Evolutionary conservation across 2,888 invertebrate genomes (phyloP).

Genomic region (Cremastinae sp.): DNA sequence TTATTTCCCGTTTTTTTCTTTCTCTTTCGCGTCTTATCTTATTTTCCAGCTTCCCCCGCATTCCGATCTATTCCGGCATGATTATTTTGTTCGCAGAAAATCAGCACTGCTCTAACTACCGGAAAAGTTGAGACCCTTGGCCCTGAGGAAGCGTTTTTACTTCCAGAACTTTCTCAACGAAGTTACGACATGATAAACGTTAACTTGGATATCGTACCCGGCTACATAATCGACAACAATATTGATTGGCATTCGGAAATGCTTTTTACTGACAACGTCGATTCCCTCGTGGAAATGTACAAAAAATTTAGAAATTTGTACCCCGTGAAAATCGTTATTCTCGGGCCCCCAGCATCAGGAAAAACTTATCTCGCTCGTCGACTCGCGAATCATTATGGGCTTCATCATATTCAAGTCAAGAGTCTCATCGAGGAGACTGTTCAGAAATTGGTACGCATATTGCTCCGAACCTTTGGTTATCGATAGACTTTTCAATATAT

Average conservation of each 20-base stretch:
- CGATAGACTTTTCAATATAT: background rate
- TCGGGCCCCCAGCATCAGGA: constrained; percentile 86
- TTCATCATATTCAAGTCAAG: constrained; percentile 83
- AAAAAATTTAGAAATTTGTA: constrained; percentile 82
- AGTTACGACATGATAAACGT: constrained; percentile 82
- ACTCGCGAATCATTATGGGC: constrained; percentile 83
- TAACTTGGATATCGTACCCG: constrained; percentile 84
- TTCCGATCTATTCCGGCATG: background rate
- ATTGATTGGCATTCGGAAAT: constrained; percentile 82
- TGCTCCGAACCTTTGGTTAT: no score
- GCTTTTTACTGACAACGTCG: constrained; percentile 81
- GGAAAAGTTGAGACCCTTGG: constrained; percentile 82
- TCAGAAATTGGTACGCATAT: constrained; percentile 83
- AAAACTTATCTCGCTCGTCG: constrained; percentile 84
- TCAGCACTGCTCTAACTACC: constrained; percentile 82
- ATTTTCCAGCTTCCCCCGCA: background rate
- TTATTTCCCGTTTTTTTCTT: background rate
- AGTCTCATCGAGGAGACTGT: constrained; percentile 82
- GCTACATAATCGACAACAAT: constrained; percentile 81
- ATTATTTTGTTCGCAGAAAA: constrained; percentile 66
- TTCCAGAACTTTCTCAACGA: constrained; percentile 82
- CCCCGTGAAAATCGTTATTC: constrained; percentile 83
- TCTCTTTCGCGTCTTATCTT: background rate
- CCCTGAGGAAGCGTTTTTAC: constrained; percentile 83
- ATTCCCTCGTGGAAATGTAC: constrained; percentile 77